A percentile compares a stretch with the other conserved stretches of the same genome.
These are phyloP conservation scores for Unio pictorum DNA, from an alignment of 2,888 invertebrate species.

Conservation along the genomic window DNA sequence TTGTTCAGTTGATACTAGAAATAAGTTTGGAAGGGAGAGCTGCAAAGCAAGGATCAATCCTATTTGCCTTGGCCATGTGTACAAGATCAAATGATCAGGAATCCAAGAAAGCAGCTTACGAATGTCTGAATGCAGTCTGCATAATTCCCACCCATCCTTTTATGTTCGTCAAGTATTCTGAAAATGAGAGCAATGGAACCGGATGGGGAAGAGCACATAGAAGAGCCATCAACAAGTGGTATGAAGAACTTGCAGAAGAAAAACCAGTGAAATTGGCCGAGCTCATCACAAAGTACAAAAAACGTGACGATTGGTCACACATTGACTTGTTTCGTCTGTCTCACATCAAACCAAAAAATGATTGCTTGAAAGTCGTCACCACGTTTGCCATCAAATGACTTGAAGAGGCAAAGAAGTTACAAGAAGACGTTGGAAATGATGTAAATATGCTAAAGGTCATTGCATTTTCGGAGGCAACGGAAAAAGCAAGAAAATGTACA, in stretches of 20 bases:
- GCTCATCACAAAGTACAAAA: conserved; percentile 78
- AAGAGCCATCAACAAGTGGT: conserved; percentile 79
- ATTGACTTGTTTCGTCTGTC: conserved; percentile 77
- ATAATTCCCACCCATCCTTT: conserved; percentile 79
- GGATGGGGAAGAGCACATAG: conserved; percentile 80
- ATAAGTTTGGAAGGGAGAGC: conserved; percentile 68
- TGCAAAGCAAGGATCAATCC: conserved; percentile 72
- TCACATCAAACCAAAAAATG: conserved; percentile 44
- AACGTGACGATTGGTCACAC: conserved; percentile 81
- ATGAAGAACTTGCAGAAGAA: conserved; percentile 64
- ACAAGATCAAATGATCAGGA: conserved; percentile 71
- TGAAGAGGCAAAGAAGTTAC: conserved; percentile 42
- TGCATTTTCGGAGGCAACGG: conserved; percentile 57
- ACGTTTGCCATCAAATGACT: conserved; percentile 51
- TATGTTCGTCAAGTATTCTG: conserved; percentile 77
- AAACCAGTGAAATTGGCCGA: conserved; percentile 75
- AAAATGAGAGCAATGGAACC: conserved; percentile 70
- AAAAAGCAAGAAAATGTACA: conserved; percentile 51
- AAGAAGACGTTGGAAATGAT: conserved; percentile 18
- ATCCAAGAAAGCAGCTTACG: conserved; percentile 76
- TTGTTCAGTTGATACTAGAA: conserved; percentile 61
- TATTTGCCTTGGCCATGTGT: conserved; percentile 79
- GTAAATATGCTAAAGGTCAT: conserved; percentile 30
- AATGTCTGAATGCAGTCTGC: conserved; percentile 75
- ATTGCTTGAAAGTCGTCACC: conserved; percentile 36